Conservation (phyloP, 2,113 vertebrate species). For the Vimba vimba region DNA sequence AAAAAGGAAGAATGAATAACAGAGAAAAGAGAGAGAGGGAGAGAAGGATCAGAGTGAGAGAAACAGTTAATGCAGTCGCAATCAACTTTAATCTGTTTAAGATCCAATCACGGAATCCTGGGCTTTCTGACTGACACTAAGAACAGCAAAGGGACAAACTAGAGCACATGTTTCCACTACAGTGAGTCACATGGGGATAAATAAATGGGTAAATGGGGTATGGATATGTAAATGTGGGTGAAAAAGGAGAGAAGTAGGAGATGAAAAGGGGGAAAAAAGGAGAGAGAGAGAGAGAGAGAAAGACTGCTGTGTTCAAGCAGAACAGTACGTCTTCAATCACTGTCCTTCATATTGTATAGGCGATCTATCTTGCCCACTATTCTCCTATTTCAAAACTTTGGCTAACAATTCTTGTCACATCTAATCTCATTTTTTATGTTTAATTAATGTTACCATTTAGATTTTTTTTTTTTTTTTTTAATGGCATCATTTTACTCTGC, state of each 20-base stretch:
- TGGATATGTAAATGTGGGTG: slow-evolving; percentile 28
- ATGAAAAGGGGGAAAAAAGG: slow-evolving; percentile 53
- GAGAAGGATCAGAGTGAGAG: neutral
- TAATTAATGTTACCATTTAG: neutral
- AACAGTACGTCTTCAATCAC: slow-evolving; percentile 1
- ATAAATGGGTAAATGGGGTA: slow-evolving; percentile 34
- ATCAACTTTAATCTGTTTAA: slow-evolving; percentile 45
- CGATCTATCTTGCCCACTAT: neutral
- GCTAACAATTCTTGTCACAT: neutral
- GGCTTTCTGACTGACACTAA: slow-evolving; percentile 27
- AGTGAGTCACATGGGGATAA: neutral
- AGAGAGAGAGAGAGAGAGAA: slow-evolving; percentile 61
- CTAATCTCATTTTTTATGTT: neutral
- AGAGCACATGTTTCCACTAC: slow-evolving; percentile 41
- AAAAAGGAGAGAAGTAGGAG: slow-evolving; percentile 21
- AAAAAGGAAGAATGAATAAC: neutral
- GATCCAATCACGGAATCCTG: slow-evolving; percentile 20
- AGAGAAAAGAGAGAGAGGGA: neutral
- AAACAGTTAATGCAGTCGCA: slow-evolving; percentile 31
- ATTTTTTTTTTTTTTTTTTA: neutral
- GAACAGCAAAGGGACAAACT: slow-evolving; percentile 20
- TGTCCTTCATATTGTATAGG: slow-evolving; percentile 6
- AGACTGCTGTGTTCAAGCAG: slow-evolving; percentile 9
- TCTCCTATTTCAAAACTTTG: neutral
- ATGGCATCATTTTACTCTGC: neutral